phyloP scores from a whole-genome alignment of 2,888 invertebrate genomes.

The Pecten maximus region DNA sequence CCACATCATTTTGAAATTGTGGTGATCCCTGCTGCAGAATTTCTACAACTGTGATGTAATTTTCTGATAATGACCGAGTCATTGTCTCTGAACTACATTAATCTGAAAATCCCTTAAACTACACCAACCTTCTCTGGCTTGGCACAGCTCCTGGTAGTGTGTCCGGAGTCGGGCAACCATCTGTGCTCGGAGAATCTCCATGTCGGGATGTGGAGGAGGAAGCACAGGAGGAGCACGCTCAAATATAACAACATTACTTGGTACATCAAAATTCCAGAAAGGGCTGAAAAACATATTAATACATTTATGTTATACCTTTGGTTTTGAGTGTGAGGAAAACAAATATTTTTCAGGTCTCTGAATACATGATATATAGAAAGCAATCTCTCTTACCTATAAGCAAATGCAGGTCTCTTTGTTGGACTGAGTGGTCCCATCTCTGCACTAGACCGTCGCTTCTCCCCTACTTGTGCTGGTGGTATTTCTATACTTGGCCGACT shows the following conservation, averaged over 20 bases:
- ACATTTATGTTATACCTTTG: no score
- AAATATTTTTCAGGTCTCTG: no score
- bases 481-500: slow-evolving; percentile 75
- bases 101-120: not conserved
- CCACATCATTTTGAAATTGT: no score
- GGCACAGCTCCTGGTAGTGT: slow-evolving; percentile 96
- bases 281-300: slow-evolving; percentile 47
- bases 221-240: slow-evolving; percentile 93
- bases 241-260: slow-evolving; percentile 94
- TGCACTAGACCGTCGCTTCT: slow-evolving; percentile 91
- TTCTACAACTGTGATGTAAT: no score
- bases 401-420: slow-evolving; percentile 88
- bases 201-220: slow-evolving; percentile 96
- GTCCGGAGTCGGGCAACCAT: slow-evolving; percentile 92
- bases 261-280: slow-evolving; percentile 94
- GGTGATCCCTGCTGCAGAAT: no score
- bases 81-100: no score
- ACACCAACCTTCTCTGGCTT: slow-evolving; percentile 86
- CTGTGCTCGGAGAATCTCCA: slow-evolving; percentile 93
- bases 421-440: slow-evolving; percentile 88
- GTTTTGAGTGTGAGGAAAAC: no score
- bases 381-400: slow-evolving; percentile 86
- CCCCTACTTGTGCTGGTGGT: slow-evolving; percentile 79
- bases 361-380: not conserved
- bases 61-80: no score